A percentile compares a stretch with the other conserved stretches of the same genome.
phyloP scores from a whole-genome alignment of 1,140 invertebrate genomes.

The fruit fly (Drosophila melanogaster) region Release_6_plus_ISO1_MT NT_037436.4:1277501-1278000 shows the following conservation, averaged over 20 bases:
- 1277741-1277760: slow-evolving; percentile 45
- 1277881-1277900: slow-evolving; percentile 49
- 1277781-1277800: background rate
- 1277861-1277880: slow-evolving; percentile 48
- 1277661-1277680: slow-evolving; percentile 77
- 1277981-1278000: slow-evolving; percentile 36
- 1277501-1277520: slow-evolving; percentile 62
- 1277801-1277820: background rate
- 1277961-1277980: slow-evolving; percentile 6
- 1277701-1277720: slow-evolving; percentile 82
- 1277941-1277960: background rate
- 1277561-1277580: slow-evolving; percentile 8
- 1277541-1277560: slow-evolving; percentile 35
- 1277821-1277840: background rate
- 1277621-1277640: slow-evolving; percentile 9
- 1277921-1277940: slow-evolving; percentile 8
- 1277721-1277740: slow-evolving; percentile 77
- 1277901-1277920: slow-evolving; percentile 27
- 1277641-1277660: slow-evolving; percentile 61
- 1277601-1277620: slow-evolving; percentile 51
- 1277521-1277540: slow-evolving; percentile 71
- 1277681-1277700: slow-evolving; percentile 82
- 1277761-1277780: slow-evolving; percentile 29
- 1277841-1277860: slow-evolving; percentile 7
- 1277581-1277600: slow-evolving; percentile 45